A percentile compares a stretch with the other conserved stretches of the same genome.
Evolutionary conservation across 2,113 vertebrate genomes (phyloP).

Genomic region (Todiramphus chloris): DNA sequence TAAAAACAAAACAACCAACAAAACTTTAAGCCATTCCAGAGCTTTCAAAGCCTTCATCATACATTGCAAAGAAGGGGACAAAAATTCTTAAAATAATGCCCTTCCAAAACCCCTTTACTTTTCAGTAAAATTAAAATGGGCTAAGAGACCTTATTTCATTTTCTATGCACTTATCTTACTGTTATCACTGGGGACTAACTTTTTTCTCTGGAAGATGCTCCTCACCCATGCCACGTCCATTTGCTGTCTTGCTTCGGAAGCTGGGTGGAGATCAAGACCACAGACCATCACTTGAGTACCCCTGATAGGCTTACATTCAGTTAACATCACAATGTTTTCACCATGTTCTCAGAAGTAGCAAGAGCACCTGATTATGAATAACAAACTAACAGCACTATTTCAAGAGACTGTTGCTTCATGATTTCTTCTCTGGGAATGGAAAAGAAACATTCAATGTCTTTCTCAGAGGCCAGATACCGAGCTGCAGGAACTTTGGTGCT

Average conservation of each 20-base stretch:
- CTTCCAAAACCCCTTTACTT: not conserved
- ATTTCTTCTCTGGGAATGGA: not conserved
- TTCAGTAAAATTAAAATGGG: not conserved
- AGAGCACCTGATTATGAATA: not conserved
- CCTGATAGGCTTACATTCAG: not conserved
- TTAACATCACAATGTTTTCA: accelerated
- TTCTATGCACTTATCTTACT: not conserved
- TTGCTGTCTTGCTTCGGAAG: not conserved
- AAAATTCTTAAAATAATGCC: not conserved
- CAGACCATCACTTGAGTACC: not conserved
- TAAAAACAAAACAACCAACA: not conserved
- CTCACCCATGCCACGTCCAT: accelerated
- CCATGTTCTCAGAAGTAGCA: not conserved
- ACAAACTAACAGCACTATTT: not conserved
- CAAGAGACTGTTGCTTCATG: not conserved
- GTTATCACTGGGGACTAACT: not conserved
- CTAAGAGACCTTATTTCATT: not conserved
- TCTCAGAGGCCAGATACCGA: not conserved
- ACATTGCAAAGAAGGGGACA: not conserved
- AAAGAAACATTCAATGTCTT: not conserved
- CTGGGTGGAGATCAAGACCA: too few relatives aligned
- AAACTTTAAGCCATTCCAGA: not conserved
- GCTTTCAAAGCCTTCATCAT: not conserved
- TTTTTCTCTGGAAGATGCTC: not conserved
- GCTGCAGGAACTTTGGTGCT: too few relatives aligned